Evolutionary conservation across 2,888 invertebrate species (phyloP), one percentile per base, ranked within the genome.

Genomic region (Melipona bicolor): DNA sequence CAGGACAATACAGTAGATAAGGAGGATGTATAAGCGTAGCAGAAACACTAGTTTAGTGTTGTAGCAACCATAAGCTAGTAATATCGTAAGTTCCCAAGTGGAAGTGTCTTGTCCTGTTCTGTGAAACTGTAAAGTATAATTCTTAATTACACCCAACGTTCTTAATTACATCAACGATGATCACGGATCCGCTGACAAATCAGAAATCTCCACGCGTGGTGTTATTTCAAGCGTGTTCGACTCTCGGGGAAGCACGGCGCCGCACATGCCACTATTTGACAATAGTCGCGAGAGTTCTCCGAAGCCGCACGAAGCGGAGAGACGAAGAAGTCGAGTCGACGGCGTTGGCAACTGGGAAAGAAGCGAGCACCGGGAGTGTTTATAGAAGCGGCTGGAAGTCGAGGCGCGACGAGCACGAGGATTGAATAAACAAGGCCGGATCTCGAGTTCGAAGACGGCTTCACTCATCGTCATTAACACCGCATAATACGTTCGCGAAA

Each of bases 391-490:
- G 80, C 79, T 87, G 85, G 78, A 83, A 81, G 87, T 81, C 82
- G 70, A 61, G 83, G 73, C 32, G 70, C 74, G 52, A 64, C 77
- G 71, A 56, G 62, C 56, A 86, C 78, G 83, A 84, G 88, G 89
- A 86, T 85, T 81, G 86, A 81, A 79, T 83, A 89, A 90, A 89
- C 83, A 89, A 79, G 61, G 68, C 74, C 65, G 74, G 81, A 81
- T 81, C 87, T 83, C 82, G 71, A 81, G 84, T 73, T 83, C 87
- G 76, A 85, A 83, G 83, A 76, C 77, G 84, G 82, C 88, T 83
- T 83, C 89, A 71, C 86, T 87, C 88, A 81, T 85, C 90, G 83
- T 90, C 90, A 90, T 89, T 90, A 90, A 89, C 86, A 84, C 87
- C 81, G 84, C 84, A 89, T 90, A 89, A 89, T 89, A 86, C 81